These are phyloP conservation scores for Hirtodrosophila cameraria DNA, from an alignment of 2,888 invertebrate species.

Conservation along the genomic window DNA sequence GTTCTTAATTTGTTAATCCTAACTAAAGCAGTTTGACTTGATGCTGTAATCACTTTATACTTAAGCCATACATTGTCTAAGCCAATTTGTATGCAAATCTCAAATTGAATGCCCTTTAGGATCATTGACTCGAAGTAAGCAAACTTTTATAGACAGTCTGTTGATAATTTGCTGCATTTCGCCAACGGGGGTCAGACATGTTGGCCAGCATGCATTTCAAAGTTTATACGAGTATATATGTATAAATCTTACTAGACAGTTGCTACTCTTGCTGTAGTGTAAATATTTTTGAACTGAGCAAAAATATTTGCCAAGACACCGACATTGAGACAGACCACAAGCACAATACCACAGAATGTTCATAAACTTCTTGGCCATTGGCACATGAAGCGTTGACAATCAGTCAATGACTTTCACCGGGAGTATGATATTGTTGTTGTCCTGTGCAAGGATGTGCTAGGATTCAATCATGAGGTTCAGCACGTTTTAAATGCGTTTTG, in stretches of 20 bases:
- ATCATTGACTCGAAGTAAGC: slow-evolving; percentile 44
- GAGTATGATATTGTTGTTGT: slow-evolving; percentile 2
- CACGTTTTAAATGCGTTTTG: not conserved
- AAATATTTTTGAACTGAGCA: slow-evolving; percentile 61
- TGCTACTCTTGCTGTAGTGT: slow-evolving; percentile 13
- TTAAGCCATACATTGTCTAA: slow-evolving; percentile 5
- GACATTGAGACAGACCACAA: slow-evolving; percentile 3
- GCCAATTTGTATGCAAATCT: slow-evolving; percentile 37
- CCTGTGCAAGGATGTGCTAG: not conserved
- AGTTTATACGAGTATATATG: too few relatives aligned
- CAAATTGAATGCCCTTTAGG: slow-evolving; percentile 38
- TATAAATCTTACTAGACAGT: slow-evolving; percentile 23
- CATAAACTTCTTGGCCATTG: slow-evolving; percentile 42
- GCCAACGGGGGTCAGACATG: slow-evolving; percentile 27
- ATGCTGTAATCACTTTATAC: not conserved
- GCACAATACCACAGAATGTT: slow-evolving; percentile 43
- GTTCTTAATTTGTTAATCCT: too few relatives aligned
- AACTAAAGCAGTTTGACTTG: not conserved
- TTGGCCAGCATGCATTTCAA: slow-evolving; percentile 35
- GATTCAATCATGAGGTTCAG: too few relatives aligned
- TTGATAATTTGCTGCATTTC: slow-evolving; percentile 55
- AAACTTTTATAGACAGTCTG: slow-evolving; percentile 29
- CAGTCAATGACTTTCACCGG: slow-evolving; percentile 35
- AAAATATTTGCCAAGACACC: slow-evolving; percentile 56
- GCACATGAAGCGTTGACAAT: slow-evolving; percentile 32